Percentiles rank a stretch among this genome's conserved stretches.
These are phyloP conservation scores for Druceiella hillmani DNA, from an alignment of 2,888 invertebrate species.

Conservation along the genomic window DNA sequence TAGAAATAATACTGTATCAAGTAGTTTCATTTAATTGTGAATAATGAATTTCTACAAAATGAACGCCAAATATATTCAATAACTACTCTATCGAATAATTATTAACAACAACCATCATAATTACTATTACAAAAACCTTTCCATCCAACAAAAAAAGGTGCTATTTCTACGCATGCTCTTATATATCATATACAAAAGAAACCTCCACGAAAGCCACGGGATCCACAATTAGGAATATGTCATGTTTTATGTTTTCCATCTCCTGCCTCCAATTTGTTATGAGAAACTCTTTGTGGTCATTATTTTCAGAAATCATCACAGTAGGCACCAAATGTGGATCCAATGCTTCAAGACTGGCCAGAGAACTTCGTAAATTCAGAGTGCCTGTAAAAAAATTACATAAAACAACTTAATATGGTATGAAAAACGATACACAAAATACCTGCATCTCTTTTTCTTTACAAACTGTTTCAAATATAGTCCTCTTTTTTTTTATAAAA, in stretches of 20 bases:
- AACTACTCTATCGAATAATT: too few relatives aligned
- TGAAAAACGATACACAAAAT: slow-evolving; percentile 4
- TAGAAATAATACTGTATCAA: too few relatives aligned
- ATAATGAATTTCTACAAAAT: too few relatives aligned
- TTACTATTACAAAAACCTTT: too few relatives aligned
- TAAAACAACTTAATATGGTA: slow-evolving; percentile 1
- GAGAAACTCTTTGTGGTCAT: slow-evolving; percentile 47
- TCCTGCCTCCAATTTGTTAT: slow-evolving; percentile 56
- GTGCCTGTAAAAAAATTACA: slow-evolving; percentile 42
- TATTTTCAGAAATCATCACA: slow-evolving; percentile 46
- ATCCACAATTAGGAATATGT: slow-evolving; percentile 62
- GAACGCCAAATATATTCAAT: too few relatives aligned
- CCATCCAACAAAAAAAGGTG: too few relatives aligned
- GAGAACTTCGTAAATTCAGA: slow-evolving; percentile 54
- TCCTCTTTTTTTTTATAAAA: too few relatives aligned
- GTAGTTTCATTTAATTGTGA: too few relatives aligned
- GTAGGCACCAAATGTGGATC: slow-evolving; percentile 64
- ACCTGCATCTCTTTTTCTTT: too few relatives aligned
- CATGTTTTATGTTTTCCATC: slow-evolving; percentile 49
- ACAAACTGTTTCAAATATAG: too few relatives aligned
- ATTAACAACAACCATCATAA: too few relatives aligned
- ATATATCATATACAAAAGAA: slow-evolving; percentile 18
- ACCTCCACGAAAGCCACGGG: slow-evolving; percentile 65
- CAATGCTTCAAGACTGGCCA: slow-evolving; percentile 62
- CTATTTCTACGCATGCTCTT: too few relatives aligned